Conservation (phyloP, 2,113 vertebrate genomes). For the Acrocephalus arundinaceus region DNA sequence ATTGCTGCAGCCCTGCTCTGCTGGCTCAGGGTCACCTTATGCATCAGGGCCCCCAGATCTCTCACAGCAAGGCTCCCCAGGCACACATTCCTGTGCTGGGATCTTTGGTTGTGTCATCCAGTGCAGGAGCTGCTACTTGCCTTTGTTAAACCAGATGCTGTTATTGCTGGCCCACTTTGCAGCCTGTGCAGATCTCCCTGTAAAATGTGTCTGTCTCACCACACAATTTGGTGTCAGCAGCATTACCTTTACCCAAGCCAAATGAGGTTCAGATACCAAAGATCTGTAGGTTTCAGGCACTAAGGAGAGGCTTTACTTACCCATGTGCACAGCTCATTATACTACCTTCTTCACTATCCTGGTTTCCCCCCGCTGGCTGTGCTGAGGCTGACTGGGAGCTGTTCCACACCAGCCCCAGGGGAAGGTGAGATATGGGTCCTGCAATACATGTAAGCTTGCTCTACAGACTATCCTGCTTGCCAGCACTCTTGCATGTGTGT, state of each 20-base stretch:
- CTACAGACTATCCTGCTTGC: not conserved
- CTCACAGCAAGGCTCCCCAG: not conserved
- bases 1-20: accelerated
- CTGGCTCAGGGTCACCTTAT: not conserved
- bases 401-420: not conserved
- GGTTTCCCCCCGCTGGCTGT: not conserved
- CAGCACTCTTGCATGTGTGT: not conserved
- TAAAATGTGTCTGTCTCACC: not conserved
- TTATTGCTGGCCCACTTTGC: not conserved
- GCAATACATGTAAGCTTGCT: not conserved
- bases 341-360: not conserved
- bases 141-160: not conserved
- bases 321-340: not conserved
- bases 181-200: not conserved
- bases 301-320: not conserved
- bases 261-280: not conserved
- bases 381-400: not conserved
- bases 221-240: not conserved
- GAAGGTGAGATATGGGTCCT: not conserved
- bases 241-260: not conserved
- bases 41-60: not conserved
- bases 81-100: not conserved
- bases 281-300: not conserved
- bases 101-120: not conserved
- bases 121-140: not conserved